phyloP scores from a whole-genome alignment of 2,888 invertebrate genomes.

The Acleris sparsana region DNA sequence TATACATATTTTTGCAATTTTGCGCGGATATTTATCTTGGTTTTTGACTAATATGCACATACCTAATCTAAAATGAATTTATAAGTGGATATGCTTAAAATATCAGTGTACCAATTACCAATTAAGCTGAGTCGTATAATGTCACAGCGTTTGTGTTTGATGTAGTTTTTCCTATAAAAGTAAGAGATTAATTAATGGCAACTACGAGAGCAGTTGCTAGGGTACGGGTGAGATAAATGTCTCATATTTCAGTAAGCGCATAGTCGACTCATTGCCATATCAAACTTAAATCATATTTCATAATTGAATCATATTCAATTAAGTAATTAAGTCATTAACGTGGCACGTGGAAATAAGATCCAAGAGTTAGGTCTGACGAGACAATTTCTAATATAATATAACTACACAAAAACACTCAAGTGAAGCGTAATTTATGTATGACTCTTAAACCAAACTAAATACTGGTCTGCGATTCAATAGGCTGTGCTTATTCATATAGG shows the following conservation, averaged over 20 bases:
- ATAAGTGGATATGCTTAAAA: too few relatives aligned
- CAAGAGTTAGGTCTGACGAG: too few relatives aligned
- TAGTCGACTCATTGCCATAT: slow-evolving; percentile 31
- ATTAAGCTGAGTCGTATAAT: too few relatives aligned
- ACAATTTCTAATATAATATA: too few relatives aligned
- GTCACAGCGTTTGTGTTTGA: too few relatives aligned
- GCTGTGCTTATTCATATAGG: slow-evolving; percentile 76
- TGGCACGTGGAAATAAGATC: too few relatives aligned
- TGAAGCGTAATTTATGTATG: slow-evolving; percentile 22
- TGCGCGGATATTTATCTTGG: too few relatives aligned
- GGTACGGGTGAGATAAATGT: background rate
- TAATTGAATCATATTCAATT: slow-evolving; percentile 9
- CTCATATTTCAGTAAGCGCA: slow-evolving; percentile 3
- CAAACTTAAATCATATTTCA: slow-evolving; percentile 1
- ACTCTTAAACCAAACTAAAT: slow-evolving; percentile 55
- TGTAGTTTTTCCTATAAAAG: too few relatives aligned
- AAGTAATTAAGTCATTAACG: background rate
- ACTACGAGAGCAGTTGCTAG: slow-evolving; percentile 1
- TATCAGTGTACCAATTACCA: too few relatives aligned
- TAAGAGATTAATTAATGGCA: background rate
- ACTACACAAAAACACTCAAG: background rate
- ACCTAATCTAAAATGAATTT: too few relatives aligned
- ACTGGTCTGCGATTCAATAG: slow-evolving; percentile 81
- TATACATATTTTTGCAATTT: too few relatives aligned
- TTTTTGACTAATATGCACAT: too few relatives aligned